Evolutionary conservation across 2,797 vertebrate species (phyloP).

Genomic region (Diplodus puntazzo): DNA sequence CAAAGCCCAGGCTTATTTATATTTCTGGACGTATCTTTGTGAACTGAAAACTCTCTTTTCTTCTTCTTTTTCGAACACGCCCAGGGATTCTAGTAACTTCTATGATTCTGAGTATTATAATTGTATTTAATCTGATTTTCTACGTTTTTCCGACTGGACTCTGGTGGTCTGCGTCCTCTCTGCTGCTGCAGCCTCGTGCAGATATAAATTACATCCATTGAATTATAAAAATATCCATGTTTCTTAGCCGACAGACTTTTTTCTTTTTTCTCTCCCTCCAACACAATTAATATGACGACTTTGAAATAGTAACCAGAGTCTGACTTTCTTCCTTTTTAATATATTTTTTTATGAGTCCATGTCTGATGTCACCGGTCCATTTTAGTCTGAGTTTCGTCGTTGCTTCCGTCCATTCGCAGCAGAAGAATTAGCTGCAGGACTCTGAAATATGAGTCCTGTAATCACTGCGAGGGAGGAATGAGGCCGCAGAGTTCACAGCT

Average conservation of each 20-base stretch:
- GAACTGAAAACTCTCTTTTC: neutral
- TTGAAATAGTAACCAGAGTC: conserved; percentile 80
- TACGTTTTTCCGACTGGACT: neutral
- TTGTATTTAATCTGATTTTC: no score
- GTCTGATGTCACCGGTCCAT: conserved; percentile 69
- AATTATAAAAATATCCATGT: conserved; percentile 84
- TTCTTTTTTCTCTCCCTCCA: conserved; percentile 51
- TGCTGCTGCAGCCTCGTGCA: conserved; percentile 17
- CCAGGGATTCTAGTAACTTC: neutral
- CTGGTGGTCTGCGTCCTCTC: neutral
- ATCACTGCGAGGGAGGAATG: conserved; percentile 76
- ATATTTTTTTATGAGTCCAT: conserved; percentile 14
- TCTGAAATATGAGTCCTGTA: conserved; percentile 78
- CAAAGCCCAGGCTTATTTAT: no score
- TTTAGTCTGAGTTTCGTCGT: conserved; percentile 39
- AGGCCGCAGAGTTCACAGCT: conserved; percentile 77
- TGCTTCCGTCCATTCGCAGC: conserved; percentile 61
- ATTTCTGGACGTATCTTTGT: no score
- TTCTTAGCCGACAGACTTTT: conserved; percentile 76
- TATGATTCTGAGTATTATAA: neutral
- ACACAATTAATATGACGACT: conserved; percentile 81
- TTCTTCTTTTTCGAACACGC: neutral
- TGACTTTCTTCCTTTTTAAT: conserved; percentile 72
- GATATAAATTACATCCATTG: conserved; percentile 82
- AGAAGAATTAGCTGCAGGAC: conserved; percentile 55